These are phyloP conservation scores for Kuschelorhynchus macadamiae DNA, from an alignment of 2,888 invertebrate genomes.

Conservation along the genomic window DNA sequence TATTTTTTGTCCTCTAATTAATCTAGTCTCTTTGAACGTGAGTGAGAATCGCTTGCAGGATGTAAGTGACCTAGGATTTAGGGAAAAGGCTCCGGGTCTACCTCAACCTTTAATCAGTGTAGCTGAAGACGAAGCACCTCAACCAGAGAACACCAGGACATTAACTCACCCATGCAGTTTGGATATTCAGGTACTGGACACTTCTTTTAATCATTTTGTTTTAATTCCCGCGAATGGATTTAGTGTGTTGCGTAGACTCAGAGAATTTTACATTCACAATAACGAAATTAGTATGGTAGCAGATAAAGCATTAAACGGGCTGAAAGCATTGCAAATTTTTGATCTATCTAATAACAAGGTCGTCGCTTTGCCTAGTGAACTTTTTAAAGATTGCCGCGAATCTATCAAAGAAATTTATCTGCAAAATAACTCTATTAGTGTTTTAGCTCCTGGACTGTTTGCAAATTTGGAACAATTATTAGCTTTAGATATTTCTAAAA, in stretches of 20 bases:
- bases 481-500: constrained; percentile 87
- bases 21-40: constrained; percentile 85
- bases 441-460: constrained; percentile 87
- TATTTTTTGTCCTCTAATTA: constrained; percentile 86
- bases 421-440: constrained; percentile 92
- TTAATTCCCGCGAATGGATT: constrained; percentile 87
- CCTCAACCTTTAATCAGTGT: constrained; percentile 78
- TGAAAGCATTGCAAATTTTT: constrained; percentile 86
- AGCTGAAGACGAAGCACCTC: constrained; percentile 69
- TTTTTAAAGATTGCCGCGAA: constrained; percentile 84
- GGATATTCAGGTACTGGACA: constrained; percentile 87
- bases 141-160: constrained; percentile 61
- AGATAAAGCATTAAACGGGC: constrained; percentile 84
- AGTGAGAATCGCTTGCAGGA: constrained; percentile 91
- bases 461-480: constrained; percentile 87
- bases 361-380: constrained; percentile 86
- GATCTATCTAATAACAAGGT: constrained; percentile 94
- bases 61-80: constrained; percentile 87
- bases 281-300: constrained; percentile 92
- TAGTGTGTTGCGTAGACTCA: constrained; percentile 82
- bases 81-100: constrained; percentile 76
- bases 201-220: constrained; percentile 88
- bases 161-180: constrained; percentile 76
- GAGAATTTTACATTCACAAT: constrained; percentile 86
- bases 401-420: constrained; percentile 90